Percentiles rank a stretch among this genome's conserved stretches.
These are phyloP conservation scores for rabbit (Oryctolagus cuniculus) DNA, from an alignment of 2,113 vertebrate genomes.

Conservation along the genomic window mOryCun1.1 NC_091445.1:40689001-40689500, in stretches of 20 bases:
- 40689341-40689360: neutral
- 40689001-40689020: neutral
- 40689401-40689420: neutral
- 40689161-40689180: neutral
- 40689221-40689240: neutral
- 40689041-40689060: neutral
- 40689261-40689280: neutral
- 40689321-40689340: neutral
- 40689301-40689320: neutral
- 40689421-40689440: neutral
- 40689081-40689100: neutral
- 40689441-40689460: neutral
- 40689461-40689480: neutral
- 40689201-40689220: fast-evolving
- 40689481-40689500: neutral
- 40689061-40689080: neutral
- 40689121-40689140: neutral
- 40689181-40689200: neutral
- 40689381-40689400: neutral
- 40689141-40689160: neutral
- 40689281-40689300: neutral
- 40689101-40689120: neutral
- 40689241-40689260: neutral
- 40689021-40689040: neutral
- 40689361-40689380: neutral